Conservation (phyloP, 2,888 invertebrate species). For the Ennomos erosarius region DNA sequence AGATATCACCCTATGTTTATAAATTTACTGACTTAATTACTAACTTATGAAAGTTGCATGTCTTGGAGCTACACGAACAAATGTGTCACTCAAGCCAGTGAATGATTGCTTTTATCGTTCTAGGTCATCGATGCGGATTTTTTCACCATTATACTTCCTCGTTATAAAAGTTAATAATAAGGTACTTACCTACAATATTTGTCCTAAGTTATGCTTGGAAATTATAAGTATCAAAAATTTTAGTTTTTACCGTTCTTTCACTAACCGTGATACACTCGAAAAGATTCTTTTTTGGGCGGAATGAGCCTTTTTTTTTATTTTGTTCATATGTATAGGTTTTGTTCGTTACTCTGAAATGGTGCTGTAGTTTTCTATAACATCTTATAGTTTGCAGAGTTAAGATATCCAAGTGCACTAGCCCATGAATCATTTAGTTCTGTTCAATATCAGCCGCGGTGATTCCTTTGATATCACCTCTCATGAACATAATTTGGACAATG, state of each 20-base stretch:
- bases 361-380: not conserved
- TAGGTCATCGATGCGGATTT: conserved; percentile 56
- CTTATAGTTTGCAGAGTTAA: not conserved
- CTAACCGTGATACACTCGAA: too few relatives aligned
- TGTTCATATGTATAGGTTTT: not conserved
- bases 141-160: conserved; percentile 7
- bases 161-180: not conserved
- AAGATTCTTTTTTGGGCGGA: too few relatives aligned
- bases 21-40: conserved; percentile 23
- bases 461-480: conserved; percentile 38
- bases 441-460: conserved; percentile 25
- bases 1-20: conserved; percentile 3
- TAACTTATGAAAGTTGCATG: conserved; percentile 45
- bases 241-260: too few relatives aligned
- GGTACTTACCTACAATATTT: too few relatives aligned
- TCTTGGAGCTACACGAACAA: conserved; percentile 39
- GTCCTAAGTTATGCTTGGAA: too few relatives aligned
- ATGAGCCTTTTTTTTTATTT: too few relatives aligned
- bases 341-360: not conserved
- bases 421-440: conserved; percentile 31
- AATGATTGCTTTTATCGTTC: conserved; percentile 48
- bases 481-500: conserved; percentile 39
- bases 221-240: too few relatives aligned
- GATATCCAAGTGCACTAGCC: conserved; percentile 1
- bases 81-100: conserved; percentile 40